These are phyloP conservation scores for Leptodactylus fuscus DNA, from an alignment of 2,113 vertebrate species.

Conservation along the genomic window DNA sequence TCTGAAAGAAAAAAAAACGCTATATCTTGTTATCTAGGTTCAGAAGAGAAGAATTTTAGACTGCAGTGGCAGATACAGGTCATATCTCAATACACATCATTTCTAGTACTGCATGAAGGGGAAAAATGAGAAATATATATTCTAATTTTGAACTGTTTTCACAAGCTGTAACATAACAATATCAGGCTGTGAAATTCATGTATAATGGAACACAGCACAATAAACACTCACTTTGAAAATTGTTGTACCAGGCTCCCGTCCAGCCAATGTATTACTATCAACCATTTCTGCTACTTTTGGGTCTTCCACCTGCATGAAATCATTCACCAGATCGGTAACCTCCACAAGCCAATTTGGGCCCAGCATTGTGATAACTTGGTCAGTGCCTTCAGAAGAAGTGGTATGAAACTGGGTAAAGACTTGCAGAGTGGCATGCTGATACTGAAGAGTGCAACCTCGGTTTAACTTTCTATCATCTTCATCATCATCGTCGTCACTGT, in stretches of 20 bases:
- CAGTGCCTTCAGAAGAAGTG: conserved; percentile 87
- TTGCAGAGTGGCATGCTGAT: conserved; percentile 89
- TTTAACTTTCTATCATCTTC: conserved; percentile 85
- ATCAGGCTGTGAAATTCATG: background rate
- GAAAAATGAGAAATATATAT: background rate
- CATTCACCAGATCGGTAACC: conserved; percentile 94
- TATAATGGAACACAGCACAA: background rate
- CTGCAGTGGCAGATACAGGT: background rate
- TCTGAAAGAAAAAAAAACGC: background rate
- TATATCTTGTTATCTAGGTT: background rate
- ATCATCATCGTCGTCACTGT: conserved; percentile 91
- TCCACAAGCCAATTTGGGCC: conserved; percentile 98
- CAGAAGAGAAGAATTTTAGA: background rate
- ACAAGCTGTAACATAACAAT: background rate
- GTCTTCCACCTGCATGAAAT: conserved; percentile 90
- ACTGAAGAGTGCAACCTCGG: conserved; percentile 94
- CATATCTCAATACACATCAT: background rate
- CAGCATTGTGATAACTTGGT: conserved; percentile 97
- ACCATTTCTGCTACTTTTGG: conserved; percentile 89
- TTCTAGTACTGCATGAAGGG: background rate
- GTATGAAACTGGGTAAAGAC: conserved; percentile 99
- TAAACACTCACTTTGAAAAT: conserved; percentile 84
- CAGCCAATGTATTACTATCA: conserved; percentile 87
- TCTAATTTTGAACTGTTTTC: background rate
- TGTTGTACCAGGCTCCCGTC: conserved; percentile 89